These are phyloP conservation scores for Cecropterus lyciades DNA, from an alignment of 1,140 invertebrate species.

Conservation along the genomic window DNA sequence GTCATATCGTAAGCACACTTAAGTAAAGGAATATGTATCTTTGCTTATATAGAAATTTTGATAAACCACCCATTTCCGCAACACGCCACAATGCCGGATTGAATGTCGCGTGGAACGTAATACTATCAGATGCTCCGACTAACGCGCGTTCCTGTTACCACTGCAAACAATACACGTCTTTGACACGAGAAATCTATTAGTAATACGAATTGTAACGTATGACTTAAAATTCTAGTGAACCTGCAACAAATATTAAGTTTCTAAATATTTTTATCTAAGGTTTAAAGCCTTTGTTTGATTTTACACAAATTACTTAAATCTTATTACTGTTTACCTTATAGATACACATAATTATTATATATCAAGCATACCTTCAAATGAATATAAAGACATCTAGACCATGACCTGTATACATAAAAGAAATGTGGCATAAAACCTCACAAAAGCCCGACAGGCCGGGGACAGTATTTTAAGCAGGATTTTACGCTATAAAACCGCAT, in stretches of 20 bases:
- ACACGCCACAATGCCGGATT: constrained; percentile 14
- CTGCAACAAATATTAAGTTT: too few species aligned
- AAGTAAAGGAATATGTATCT: neutral
- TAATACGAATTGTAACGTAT: neutral
- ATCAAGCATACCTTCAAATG: neutral
- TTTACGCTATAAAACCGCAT: constrained; percentile 28
- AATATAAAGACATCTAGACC: neutral
- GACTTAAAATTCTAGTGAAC: neutral
- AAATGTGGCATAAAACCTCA: constrained; percentile 21
- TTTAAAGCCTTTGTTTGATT: too few species aligned
- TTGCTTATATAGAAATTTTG: neutral
- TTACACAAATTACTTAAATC: too few species aligned
- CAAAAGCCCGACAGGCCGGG: constrained; percentile 22
- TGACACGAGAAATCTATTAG: constrained; percentile 9
- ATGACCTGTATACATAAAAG: constrained; percentile 16
- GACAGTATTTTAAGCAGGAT: constrained; percentile 27
- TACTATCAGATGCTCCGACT: constrained; percentile 4
- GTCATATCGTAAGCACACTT: neutral
- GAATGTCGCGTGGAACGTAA: constrained; percentile 16
- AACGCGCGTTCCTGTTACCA: constrained; percentile 2
- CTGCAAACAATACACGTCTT: neutral
- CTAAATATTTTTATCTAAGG: too few species aligned
- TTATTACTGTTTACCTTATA: too few species aligned
- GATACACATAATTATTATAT: too few species aligned
- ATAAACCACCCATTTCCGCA: constrained; percentile 15